Evolutionary conservation across 2,888 invertebrate genomes (phyloP), one percentile per base, ranked within the genome.

Genomic region (Odontocerum albicorne): DNA sequence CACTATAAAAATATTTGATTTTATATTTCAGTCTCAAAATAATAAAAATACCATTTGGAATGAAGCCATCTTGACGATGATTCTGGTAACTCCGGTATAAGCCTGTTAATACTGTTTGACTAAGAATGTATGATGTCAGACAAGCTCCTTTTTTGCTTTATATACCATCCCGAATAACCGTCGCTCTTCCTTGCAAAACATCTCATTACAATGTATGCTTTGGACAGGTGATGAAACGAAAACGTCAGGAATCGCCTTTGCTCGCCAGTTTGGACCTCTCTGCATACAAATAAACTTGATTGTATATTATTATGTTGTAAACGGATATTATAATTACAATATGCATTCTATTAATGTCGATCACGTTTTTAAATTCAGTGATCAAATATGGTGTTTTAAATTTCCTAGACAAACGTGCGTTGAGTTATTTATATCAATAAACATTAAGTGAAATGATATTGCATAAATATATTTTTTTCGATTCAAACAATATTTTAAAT

Each of bases 281-380:
- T 45, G 52, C 45, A 52, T 52, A 52, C 44, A 52, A 52, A 52
- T 52, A 52, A 45, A 32, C 45, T 32, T 45, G 45, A 19, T 20
- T 4, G 19, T 13, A 20, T 17, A 33, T 16, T 16, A 38, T 15
- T 15, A 38, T 7, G 38, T 38, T 15, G 16, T 4, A 16, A 16
- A 4, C 27, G 15, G 6, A 38, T 17, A 38, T 38, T 6, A 19
- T 3, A 40, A n/a, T n/a, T n/a, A n/a, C n/a, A n/a, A n/a, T n/a
- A n/a, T n/a, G n/a, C n/a, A n/a, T n/a, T n/a, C n/a, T n/a, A n/a
- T n/a, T n/a, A n/a, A n/a, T n/a, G n/a, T n/a, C n/a, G n/a, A n/a
- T n/a, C n/a, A n/a, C n/a, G n/a, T n/a, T n/a, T n/a, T n/a, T n/a
- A n/a, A n/a, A n/a, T n/a, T n/a, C n/a, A n/a, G n/a, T n/a, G n/a